These are phyloP conservation scores for Melanaphis sacchari DNA, from an alignment of 1,140 invertebrate genomes.

Conservation along the genomic window DNA sequence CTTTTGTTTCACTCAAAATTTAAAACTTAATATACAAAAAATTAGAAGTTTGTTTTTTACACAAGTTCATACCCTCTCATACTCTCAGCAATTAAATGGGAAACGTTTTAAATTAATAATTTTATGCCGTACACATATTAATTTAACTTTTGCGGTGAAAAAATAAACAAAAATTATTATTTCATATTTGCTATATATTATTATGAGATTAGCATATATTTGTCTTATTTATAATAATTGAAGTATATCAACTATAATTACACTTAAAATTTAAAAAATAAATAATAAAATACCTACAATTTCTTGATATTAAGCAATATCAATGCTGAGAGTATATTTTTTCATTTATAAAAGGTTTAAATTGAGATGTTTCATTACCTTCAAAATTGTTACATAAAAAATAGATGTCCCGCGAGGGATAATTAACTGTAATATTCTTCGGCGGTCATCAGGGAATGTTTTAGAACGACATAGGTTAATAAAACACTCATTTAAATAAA, in stretches of 20 bases:
- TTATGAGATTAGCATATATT: too few relatives aligned
- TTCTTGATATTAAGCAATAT: not conserved
- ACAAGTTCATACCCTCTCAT: too few relatives aligned
- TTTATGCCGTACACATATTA: too few relatives aligned
- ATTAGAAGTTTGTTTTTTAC: too few relatives aligned
- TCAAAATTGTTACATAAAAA: conserved; percentile 3
- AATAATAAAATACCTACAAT: not conserved
- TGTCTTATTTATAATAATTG: too few relatives aligned
- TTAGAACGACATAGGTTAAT: not conserved
- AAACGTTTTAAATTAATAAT: too few relatives aligned
- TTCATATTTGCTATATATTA: too few relatives aligned
- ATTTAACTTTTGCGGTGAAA: too few relatives aligned
- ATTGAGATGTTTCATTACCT: not conserved
- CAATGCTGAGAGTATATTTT: not conserved
- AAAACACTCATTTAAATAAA: not conserved
- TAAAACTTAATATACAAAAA: too few relatives aligned
- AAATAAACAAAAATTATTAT: too few relatives aligned
- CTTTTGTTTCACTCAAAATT: too few relatives aligned
- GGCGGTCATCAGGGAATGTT: not conserved
- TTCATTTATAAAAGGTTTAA: not conserved
- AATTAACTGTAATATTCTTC: conserved; percentile 9
- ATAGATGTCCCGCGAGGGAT: not conserved
- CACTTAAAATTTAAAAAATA: not conserved
- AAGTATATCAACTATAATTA: not conserved
- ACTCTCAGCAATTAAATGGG: too few relatives aligned